These are phyloP conservation scores for Drosophila chauvacae DNA, from an alignment of 1,140 invertebrate species.

Conservation along the genomic window DNA sequence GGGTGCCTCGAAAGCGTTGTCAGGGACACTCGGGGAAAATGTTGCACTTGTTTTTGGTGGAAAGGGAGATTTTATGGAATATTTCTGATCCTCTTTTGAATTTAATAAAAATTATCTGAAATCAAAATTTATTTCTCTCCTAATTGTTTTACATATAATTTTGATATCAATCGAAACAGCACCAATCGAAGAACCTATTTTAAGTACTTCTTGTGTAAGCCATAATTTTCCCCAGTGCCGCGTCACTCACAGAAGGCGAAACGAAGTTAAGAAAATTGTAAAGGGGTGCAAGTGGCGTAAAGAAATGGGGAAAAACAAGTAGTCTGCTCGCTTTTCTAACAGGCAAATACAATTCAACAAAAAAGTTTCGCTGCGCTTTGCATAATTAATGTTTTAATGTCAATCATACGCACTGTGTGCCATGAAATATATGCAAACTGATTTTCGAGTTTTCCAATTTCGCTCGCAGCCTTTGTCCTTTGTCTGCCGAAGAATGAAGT, in stretches of 20 bases:
- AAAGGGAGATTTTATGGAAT: background rate
- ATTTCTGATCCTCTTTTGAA: background rate
- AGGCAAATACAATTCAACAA: constrained; percentile 46
- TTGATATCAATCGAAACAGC: background rate
- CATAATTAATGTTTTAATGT: constrained; percentile 82
- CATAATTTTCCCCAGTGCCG: constrained; percentile 6
- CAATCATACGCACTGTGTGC: constrained; percentile 79
- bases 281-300: background rate
- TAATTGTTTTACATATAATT: no score
- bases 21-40: constrained; percentile 6
- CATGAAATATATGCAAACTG: constrained; percentile 72
- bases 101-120: background rate
- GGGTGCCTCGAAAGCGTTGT: constrained; percentile 3
- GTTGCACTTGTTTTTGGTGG: background rate
- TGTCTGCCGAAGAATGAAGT: constrained; percentile 24
- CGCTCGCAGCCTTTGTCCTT: constrained; percentile 19
- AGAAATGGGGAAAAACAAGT: background rate
- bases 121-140: no score
- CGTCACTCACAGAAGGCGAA: constrained; percentile 3
- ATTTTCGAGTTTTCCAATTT: constrained; percentile 64
- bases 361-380: constrained; percentile 62
- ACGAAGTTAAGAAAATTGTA: constrained; percentile 12
- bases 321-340: constrained; percentile 11
- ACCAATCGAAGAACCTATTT: background rate
- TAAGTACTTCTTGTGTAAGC: background rate